Base-by-base conservation (phyloP, 1,140 invertebrate genomes). In the Mycetomoellerius zeteki region DNA sequence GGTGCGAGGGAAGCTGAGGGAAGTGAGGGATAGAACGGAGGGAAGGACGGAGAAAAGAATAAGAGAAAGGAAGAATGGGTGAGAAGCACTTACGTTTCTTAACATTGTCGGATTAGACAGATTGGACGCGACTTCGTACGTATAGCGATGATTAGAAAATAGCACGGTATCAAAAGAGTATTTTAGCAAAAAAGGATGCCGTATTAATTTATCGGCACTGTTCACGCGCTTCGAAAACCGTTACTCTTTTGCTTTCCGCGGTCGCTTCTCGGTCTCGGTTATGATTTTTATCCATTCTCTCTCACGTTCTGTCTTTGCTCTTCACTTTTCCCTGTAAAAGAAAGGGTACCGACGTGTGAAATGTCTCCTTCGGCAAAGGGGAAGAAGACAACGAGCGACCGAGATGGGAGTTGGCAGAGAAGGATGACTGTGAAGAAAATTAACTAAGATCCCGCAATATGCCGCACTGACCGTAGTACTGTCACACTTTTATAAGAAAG, bases 361-460 rank as follows among this genome's bases (percentile, higher is more conserved):
- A 56, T 27, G 67, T 58, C 69, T 73, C 21, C 24, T 30, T 65
- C 62, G 33, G 50, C 62, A 67, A 86, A 71, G 43, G 80, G 43
- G 84, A 67, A 54, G 69, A 80, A 60, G 56, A 78, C 64, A 27
- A 47, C 33, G 65, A 71, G 54, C 72, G 54, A 75, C 69, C 64
- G 85, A 19, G 62, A 84, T 75, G 60, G 82, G 71, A 88, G 64
- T 50, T 75, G 60, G 47, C 24, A 14, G 14, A 71, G 37, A 54
- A 24, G 37, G 65, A 80, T 56, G 60, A 58, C 43, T 47, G 7
- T 19, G 72, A 85, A 92, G 88, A 90, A 93, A 93, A 93, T 94
- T 94, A 93, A 91, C 92, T 90, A 92, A 92, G 90, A 92, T 89
- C 88, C 67, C 80, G 91, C 92, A 93, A 94, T 94, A 94, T 94